These are phyloP conservation scores for Papilio glaucus DNA, from an alignment of 1,140 invertebrate genomes.

Conservation along the genomic window DNA sequence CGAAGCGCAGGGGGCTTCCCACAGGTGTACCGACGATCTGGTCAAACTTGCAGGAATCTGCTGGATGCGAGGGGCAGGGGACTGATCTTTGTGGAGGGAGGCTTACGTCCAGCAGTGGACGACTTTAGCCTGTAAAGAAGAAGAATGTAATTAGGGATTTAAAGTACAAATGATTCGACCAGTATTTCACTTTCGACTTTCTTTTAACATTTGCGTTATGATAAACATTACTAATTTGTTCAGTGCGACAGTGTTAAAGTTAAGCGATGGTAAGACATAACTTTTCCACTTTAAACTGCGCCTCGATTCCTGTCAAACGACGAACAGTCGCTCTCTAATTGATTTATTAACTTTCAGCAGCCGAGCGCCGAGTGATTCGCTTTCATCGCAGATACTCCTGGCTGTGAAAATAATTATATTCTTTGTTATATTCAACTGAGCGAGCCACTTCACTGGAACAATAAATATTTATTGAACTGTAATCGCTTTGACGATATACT, in stretches of 20 bases:
- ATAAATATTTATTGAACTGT: background rate
- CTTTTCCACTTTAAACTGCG: slow-evolving; percentile 14
- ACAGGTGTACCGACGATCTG: no score
- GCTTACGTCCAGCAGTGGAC: no score
- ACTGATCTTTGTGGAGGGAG: no score
- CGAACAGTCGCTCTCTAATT: background rate
- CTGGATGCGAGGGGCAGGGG: no score
- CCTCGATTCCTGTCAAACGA: slow-evolving; percentile 2
- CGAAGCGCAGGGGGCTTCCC: no score
- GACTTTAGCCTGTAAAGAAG: no score
- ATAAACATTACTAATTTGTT: no score
- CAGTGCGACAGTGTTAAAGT: background rate
- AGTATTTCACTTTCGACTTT: no score
- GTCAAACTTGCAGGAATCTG: no score
- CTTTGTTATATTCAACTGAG: background rate
- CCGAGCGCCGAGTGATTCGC: background rate
- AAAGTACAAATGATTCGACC: no score
- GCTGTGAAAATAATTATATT: background rate
- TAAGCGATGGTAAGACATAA: background rate
- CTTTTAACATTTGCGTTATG: no score
- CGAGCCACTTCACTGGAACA: background rate
- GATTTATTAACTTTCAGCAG: slow-evolving; percentile 11
- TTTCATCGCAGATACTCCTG: background rate
- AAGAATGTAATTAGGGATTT: no score
- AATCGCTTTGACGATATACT: background rate